Evolutionary conservation across 1,140 invertebrate genomes (phyloP), one percentile per base, ranked within the genome.

Genomic region (Chionoecetes opilio): DNA sequence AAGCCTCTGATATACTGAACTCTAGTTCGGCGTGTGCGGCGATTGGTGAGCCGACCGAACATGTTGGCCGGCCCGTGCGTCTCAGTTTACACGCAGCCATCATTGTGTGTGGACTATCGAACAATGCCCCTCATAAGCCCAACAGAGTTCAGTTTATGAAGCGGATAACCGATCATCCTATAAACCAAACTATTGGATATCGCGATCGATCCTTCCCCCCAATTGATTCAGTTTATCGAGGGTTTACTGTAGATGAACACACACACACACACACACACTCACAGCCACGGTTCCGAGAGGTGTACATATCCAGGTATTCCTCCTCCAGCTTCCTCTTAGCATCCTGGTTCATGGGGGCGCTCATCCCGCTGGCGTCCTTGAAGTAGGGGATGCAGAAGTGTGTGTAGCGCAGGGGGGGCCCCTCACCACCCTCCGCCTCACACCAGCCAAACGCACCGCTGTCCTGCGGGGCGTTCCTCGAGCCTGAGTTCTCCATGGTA

Each of bases 291-390:
- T 53, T 32, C 6, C 92, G 53, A 38, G 94, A 93, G 26, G 92
- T 93, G 82, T 96, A 96, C 21, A 96, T 88, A 34, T 96, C 95
- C 29, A 96, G 46, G 87, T 95, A 96, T 63, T 94, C 93, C 35
- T 91, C 46, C 1, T 96, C 92, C 2, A 95, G 31, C 82, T 95
- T 96, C 31, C 8, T 85, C 85, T 93, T 96, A 34, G 94, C 92
- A 91, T 96, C 95, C 38, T 95, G 82, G 95, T 96, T 96, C 95
- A 90, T 96, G 0, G 95, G 94, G 34, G 92, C 94, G 34, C 75
- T 86, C 95, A 96, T 96, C 17, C 94, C 94, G 94, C 87, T 90
- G 6, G 92, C 34, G 53, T 94, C 89, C 82, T 96, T 96, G 87
- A 96, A 96, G 46, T 96, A 96, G 3, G 95, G 95, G 17, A 93